Base-by-base conservation (phyloP, 2,888 invertebrate species). In the Drosophila mimica region DNA sequence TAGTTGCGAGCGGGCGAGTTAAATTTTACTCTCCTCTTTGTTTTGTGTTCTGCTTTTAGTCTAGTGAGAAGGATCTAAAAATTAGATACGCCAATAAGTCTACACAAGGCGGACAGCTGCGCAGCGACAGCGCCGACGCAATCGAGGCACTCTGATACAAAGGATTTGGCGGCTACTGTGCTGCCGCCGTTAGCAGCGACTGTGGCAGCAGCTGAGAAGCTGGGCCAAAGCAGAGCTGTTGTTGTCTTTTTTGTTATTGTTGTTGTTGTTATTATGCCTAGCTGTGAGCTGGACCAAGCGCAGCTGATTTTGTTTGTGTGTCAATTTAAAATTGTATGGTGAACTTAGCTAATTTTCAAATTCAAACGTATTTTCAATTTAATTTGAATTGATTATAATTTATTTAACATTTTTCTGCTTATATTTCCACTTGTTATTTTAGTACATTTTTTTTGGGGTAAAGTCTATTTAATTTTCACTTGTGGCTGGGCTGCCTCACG, bases 71-170 rank as follows among this genome's bases (percentile, higher is more conserved):
- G 67, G 46, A 46, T 46, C 63, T 67, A 64, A 67, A 58, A 59
- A 30, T 46, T 15, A 4, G 17, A 34, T 46, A 48, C 51, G 30
- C 43, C 43, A 63, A 46, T 36, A 79, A 79, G 48, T 78, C 76
- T 80, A 71, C 78, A 78, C 76, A 56, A 51, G 58, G 60, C 56
- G 52, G 59, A 62, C 72, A 74, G 86, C 83, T 83, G 87, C 70
- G 81, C 81, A 59, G 49, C 70, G 49, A 54, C 72, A 68, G 76
- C 76, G 72, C 73, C 70, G 60, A 60, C 72, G 56, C 68, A 70
- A n/a, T 70, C 46, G 30, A 31, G 51, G 34, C 46, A 61, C 34
- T 28, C 43, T 61, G 36, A 62, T 61, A 13, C 57, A 43, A 52
- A 53, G 46, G 13, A 33, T 54, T 40, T 25, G 43, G n/a, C 75